Conservation (phyloP, 1,140 invertebrate species). For the Aphelenchoides fujianensis region DNA sequence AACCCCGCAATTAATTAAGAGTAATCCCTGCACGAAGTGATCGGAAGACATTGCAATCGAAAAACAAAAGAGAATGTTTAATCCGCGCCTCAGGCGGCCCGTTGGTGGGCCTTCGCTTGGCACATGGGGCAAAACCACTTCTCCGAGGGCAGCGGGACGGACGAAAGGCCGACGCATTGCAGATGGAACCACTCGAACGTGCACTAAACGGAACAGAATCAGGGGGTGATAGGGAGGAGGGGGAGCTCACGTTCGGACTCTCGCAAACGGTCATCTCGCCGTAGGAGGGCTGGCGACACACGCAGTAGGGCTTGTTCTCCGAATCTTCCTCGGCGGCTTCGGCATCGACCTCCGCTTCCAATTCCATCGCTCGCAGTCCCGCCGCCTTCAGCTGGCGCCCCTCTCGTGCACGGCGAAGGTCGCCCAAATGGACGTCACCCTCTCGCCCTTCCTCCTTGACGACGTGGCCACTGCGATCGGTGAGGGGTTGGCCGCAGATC, state of each 20-base stretch:
- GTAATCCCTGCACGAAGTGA: no score
- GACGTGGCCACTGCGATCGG: background rate
- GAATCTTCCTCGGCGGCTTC: constrained; percentile 23
- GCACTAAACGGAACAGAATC: constrained; percentile 69
- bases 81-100: no score
- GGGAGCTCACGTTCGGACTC: constrained; percentile 75
- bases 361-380: constrained; percentile 17
- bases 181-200: constrained; percentile 98
- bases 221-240: no score
- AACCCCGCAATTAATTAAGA: no score
- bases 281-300: constrained; percentile 70
- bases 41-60: no score
- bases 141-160: background rate
- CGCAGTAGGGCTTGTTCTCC: constrained; percentile 31
- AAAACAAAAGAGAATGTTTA: no score
- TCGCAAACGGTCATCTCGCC: constrained; percentile 99
- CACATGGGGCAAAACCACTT: no score
- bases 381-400: background rate
- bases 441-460: background rate
- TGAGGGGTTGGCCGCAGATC: background rate
- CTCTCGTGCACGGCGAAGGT: background rate
- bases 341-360: background rate
- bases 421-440: background rate
- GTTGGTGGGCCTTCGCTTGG: no score
- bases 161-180: constrained; percentile 86